Conservation (phyloP, 1,140 invertebrate genomes). For the Meloidogyne floridensis region DNA sequence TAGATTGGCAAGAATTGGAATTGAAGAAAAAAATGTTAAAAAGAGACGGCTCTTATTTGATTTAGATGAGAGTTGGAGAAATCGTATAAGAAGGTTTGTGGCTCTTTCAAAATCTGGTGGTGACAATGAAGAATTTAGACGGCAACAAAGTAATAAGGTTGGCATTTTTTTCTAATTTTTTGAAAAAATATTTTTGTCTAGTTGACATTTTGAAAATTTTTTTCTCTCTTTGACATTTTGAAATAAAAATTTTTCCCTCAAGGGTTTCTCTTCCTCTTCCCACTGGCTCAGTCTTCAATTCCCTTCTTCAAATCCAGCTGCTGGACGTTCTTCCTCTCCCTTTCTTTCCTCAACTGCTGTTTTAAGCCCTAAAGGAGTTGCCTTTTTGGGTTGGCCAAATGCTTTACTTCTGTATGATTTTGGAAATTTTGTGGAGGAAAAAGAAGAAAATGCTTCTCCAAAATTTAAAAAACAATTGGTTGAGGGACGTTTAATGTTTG, state of each 20-base stretch:
- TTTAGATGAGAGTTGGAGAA: constrained; percentile 36
- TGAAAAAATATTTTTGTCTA: neutral
- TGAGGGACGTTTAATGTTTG: constrained; percentile 51
- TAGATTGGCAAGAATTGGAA: constrained; percentile 21
- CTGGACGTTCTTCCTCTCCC: constrained; percentile 33
- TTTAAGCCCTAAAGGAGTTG: constrained; percentile 48
- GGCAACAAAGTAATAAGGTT: neutral
- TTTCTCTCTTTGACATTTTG: no score
- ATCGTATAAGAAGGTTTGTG: constrained; percentile 24
- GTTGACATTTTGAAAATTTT: neutral
- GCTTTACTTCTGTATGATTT: constrained; percentile 45
- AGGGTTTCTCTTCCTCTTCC: neutral
- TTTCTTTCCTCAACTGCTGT: constrained; percentile 55
- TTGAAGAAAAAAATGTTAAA: neutral
- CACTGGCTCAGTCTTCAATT: neutral
- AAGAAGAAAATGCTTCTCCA: constrained; percentile 19
- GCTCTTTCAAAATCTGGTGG: neutral
- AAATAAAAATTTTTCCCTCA: no score
- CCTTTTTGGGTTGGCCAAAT: constrained; percentile 60
- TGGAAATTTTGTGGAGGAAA: neutral
- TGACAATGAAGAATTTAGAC: constrained; percentile 9
- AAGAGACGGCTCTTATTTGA: constrained; percentile 48
- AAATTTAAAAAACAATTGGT: constrained; percentile 43
- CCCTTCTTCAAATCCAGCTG: neutral
- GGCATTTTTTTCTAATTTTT: neutral